These are phyloP conservation scores for Campoletis sonorensis DNA, from an alignment of 1,140 invertebrate species.

Conservation along the genomic window DNA sequence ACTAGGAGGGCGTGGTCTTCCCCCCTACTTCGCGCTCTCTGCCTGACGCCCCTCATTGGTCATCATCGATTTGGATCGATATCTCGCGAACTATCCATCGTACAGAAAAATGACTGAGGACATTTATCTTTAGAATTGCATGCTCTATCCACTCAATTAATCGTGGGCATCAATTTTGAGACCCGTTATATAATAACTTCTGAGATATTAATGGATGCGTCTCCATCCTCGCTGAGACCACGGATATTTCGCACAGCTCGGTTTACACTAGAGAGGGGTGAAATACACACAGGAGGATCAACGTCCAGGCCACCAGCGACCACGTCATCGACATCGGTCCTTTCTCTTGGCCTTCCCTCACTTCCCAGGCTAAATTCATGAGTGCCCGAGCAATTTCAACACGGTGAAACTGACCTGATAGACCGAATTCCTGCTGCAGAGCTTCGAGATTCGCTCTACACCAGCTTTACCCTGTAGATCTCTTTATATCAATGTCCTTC, in stretches of 20 bases:
- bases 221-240: constrained; percentile 27
- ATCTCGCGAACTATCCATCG: too few relatives aligned
- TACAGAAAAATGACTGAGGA: too few relatives aligned
- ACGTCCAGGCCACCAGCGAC: background rate
- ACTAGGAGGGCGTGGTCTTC: too few relatives aligned
- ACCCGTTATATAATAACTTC: constrained; percentile 45
- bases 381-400: background rate
- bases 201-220: constrained; percentile 67
- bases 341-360: background rate
- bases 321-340: background rate
- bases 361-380: background rate
- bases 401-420: background rate
- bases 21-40: too few relatives aligned
- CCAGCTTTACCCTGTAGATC: background rate
- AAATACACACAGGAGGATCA: background rate
- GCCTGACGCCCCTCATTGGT: too few relatives aligned
- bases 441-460: background rate
- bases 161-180: too few relatives aligned
- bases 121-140: too few relatives aligned
- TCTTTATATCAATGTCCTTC: background rate
- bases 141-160: too few relatives aligned
- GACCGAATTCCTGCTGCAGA: too few relatives aligned
- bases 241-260: background rate
- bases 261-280: background rate
- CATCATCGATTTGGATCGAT: too few relatives aligned